phyloP scores from a whole-genome alignment of 2,113 vertebrate genomes.

The Brachypodius melanocephalos region DNA sequence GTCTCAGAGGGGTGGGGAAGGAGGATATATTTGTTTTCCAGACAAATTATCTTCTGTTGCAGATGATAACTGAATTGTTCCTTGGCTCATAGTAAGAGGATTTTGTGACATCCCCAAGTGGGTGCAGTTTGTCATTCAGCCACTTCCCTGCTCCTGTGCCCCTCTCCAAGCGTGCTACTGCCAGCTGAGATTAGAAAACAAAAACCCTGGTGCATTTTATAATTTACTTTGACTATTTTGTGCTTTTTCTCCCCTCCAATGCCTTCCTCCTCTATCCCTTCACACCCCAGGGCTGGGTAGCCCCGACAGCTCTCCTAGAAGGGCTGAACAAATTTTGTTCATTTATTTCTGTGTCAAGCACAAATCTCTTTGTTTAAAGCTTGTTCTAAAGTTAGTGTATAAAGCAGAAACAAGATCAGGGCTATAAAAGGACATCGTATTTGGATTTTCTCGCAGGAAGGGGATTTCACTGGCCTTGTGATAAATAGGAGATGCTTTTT shows the following conservation, averaged over 20 bases:
- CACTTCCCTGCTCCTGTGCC: neutral
- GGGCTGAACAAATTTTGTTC: neutral
- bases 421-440: neutral
- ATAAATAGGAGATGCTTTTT: neutral
- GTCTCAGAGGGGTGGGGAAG: neutral
- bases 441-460: neutral
- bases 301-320: neutral
- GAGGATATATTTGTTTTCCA: neutral
- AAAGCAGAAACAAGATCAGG: neutral
- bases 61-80: neutral
- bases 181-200: neutral
- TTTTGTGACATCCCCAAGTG: neutral
- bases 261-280: neutral
- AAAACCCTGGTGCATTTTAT: neutral
- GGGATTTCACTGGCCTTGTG: neutral
- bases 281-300: neutral
- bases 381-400: neutral
- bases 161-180: fast-evolving
- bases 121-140: neutral
- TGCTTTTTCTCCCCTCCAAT: neutral
- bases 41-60: neutral
- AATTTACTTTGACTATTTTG: neutral
- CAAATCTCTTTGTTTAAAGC: neutral
- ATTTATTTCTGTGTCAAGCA: neutral
- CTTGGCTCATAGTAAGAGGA: neutral